Percentiles rank a stretch among this genome's conserved stretches.
These are phyloP conservation scores for Anhinga rufa DNA, from an alignment of 2,113 vertebrate genomes.

Conservation along the genomic window DNA sequence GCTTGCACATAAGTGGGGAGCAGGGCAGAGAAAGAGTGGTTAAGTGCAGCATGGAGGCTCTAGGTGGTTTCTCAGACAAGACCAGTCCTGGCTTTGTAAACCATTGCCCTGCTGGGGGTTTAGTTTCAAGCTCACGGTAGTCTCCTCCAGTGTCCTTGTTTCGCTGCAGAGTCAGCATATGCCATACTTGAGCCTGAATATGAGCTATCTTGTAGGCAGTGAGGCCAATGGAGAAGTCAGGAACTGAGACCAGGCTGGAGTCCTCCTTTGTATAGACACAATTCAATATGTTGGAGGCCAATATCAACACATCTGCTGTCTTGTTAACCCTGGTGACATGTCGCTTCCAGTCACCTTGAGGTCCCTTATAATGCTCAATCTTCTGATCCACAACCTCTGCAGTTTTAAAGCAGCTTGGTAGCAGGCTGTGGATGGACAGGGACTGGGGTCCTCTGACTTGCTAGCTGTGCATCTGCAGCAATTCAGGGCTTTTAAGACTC, in stretches of 20 bases:
- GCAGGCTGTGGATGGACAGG: neutral
- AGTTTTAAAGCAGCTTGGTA: neutral
- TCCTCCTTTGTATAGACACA: neutral
- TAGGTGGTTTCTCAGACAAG: neutral
- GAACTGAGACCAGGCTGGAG: neutral
- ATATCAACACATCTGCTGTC: neutral
- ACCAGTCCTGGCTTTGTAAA: neutral
- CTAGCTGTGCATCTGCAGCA: neutral
- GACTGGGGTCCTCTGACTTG: neutral
- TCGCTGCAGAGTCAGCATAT: neutral
- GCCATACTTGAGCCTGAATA: neutral
- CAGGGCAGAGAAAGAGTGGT: neutral
- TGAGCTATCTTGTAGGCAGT: neutral
- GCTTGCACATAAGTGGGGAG: neutral
- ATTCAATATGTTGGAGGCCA: neutral
- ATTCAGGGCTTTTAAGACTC: neutral
- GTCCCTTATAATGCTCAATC: neutral
- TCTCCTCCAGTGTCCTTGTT: neutral
- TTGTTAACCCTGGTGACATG: neutral
- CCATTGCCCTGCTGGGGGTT: neutral
- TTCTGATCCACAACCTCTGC: neutral
- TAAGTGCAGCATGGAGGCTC: neutral
- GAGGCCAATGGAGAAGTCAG: neutral
- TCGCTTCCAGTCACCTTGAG: neutral
- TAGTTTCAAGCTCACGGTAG: neutral